Evolutionary conservation across 30 jellyfish, hydroid and myxozoan genomes (phyloP).

Genomic region (Aurelia sp.): DNA sequence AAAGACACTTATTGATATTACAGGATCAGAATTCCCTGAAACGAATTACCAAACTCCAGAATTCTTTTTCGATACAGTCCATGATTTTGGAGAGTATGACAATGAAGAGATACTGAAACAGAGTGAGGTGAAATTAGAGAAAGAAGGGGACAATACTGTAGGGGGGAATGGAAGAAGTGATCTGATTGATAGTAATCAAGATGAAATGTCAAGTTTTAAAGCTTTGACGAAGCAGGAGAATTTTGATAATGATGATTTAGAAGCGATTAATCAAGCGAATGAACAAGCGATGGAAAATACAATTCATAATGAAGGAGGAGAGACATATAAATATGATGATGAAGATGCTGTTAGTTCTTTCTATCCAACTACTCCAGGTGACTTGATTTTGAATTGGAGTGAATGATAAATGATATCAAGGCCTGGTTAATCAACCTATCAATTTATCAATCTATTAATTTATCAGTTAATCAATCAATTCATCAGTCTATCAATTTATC

Average conservation of each 20-base stretch:
- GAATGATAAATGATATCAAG: too few species aligned
- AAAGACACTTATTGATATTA: conserved; percentile 63
- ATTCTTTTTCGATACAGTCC: conserved; percentile 66
- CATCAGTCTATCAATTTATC: too few species aligned
- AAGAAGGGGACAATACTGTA: conserved; percentile 16
- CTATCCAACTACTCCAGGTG: conserved; percentile 63
- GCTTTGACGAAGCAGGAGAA: conserved; percentile 38
- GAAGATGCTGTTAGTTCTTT: conserved; percentile 22
- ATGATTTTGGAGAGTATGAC: conserved; percentile 69
- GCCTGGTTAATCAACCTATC: too few species aligned
- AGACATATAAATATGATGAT: conserved; percentile 59
- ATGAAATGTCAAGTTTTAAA: conserved; percentile 20
- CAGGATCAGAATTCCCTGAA: conserved; percentile 79
- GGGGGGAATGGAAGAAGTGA: conserved; percentile 51
- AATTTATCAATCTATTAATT: too few species aligned
- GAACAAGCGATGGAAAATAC: conserved; percentile 49
- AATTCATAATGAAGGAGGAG: conserved; percentile 25
- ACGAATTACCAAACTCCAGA: conserved; percentile 70
- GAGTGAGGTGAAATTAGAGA: conserved; percentile 39
- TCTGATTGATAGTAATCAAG: conserved; percentile 16
- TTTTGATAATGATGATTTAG: conserved; percentile 59
- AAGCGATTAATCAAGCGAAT: conserved; percentile 47
- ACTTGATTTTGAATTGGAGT: too few species aligned
- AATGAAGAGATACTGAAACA: conserved; percentile 47
- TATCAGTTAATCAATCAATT: too few species aligned